Evolutionary conservation across 2,797 vertebrate genomes (phyloP), one percentile per base, ranked within the genome.

Genomic region (Acrossocheilus fasciatus): DNA sequence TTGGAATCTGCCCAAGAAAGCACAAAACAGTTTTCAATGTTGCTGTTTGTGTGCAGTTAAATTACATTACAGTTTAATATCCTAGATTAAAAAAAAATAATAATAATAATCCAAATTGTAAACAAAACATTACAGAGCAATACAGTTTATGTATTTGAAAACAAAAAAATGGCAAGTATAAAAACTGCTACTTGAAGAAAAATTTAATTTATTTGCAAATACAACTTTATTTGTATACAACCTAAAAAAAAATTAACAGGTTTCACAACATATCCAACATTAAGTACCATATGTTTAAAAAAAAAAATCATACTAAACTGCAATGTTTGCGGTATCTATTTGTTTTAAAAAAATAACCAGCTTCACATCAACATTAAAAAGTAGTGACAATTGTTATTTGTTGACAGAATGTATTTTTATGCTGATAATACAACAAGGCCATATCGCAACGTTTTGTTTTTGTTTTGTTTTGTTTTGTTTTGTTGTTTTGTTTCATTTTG

Each of bases 1-100:
- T 85, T 85, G 81, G 83, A 75, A 91, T 91, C 90, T 81, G 89
- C 91, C 92, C 89, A 81, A 84, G 83, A 79, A 83, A 90, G 87
- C 82, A 75, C 82, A 78, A 4, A 26, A 64, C 34, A 6, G 3
- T 43, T 73, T 18, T 26, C 4, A 43, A 3, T 6, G 3, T 57
- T n/a, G 50, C 36, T 57, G 23, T 69, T 43, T 12, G 68, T 69
- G 14, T 73, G 36, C 18, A 15, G 15, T 82, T 20, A 45, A 17
- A 50, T 82, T 72, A 12, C 6, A 47, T 57, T 7, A 17, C 47
- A 50, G 7, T 20, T 18, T 72, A 82, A 17, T 14, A n/a, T 12
- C 57, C 14, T 54, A n/a, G 6, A 36, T 34, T 5, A 23, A 1
- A 66, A 81, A 39, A 43, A 41, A n/a, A n/a, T n/a, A n/a, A 6